A percentile compares a stretch with the other conserved stretches of the same genome.
Conservation (phyloP, 2,888 invertebrate species). For the Aromia moschata region DNA sequence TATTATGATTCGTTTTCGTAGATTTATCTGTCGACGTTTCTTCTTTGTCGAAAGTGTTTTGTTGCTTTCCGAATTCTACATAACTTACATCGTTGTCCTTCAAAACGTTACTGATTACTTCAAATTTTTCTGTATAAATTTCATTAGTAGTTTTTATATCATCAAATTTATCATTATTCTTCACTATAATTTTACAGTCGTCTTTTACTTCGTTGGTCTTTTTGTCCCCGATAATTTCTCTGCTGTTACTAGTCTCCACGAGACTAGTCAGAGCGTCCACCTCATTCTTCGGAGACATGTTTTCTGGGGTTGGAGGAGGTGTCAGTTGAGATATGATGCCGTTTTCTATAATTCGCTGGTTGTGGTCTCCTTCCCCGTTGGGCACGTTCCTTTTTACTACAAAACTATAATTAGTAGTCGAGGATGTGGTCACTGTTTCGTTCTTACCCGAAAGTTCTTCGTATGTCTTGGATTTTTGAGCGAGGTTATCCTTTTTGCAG, state of each 20-base stretch:
- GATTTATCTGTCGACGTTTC: neutral
- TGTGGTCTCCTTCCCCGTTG: slow-evolving; percentile 4
- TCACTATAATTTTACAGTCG: too few relatives aligned
- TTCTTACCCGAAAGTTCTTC: slow-evolving; percentile 24
- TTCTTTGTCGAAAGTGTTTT: neutral
- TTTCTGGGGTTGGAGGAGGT: slow-evolving; percentile 58
- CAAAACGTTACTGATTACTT: neutral
- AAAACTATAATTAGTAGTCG: slow-evolving; percentile 30
- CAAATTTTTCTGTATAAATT: neutral
- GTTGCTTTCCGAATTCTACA: neutral
- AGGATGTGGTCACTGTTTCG: slow-evolving; percentile 32
- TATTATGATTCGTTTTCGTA: neutral
- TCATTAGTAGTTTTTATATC: neutral
- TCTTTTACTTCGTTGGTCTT: neutral
- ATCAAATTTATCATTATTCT: too few relatives aligned
- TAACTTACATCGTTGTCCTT: neutral
- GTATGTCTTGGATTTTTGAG: slow-evolving; percentile 1
- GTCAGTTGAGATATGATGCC: slow-evolving; percentile 51
- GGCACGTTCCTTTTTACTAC: slow-evolving; percentile 19
- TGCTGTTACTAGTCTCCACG: neutral
- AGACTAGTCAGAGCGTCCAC: slow-evolving; percentile 4
- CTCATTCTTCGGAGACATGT: slow-evolving; percentile 45
- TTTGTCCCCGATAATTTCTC: neutral
- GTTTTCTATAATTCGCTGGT: slow-evolving; percentile 29
- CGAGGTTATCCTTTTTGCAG: slow-evolving; percentile 9